Evolutionary conservation across 2,797 vertebrate species (phyloP), one percentile per base, ranked within the genome.

Genomic region (Tokudaia tokunoshimensis): DNA sequence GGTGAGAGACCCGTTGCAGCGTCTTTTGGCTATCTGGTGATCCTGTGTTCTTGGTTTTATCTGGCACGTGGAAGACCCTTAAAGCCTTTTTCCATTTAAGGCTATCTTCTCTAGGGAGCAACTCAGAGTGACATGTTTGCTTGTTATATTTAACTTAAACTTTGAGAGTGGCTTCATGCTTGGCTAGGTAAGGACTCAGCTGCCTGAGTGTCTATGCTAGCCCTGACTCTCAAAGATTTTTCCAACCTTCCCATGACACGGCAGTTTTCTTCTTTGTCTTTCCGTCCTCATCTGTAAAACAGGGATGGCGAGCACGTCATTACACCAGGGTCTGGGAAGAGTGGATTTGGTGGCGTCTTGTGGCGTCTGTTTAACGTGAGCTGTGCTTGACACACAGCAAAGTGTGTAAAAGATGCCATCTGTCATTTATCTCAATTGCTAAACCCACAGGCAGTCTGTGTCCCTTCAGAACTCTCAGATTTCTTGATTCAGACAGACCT

Each of bases 391-490:
- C 59, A 74, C 4, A 1, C 11, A 47, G 67, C 22, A 67, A 44
- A 8, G 44, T 57, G 4, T 26, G 44, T 79, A 86, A 3, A 44
- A 50, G 79, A 86, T 57, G 82, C 41, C 82, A 37, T 44, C 67
- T 70, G 11, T 31, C 78, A 31, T 41, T 80, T 84, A 41, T 82
- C 78, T 1, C 50, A 20, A 84, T 76, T 81, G 4, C 57, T 59
- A 41, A 85, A 29, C 91, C 24, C 6, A 11, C 22, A 63, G 93
- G 55, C 84, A 72, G 24, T 57, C 67, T 92, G 3, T 50, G n/a
- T n/a, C 63, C 96, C 80, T 29, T 72, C 31, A 79, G 26, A 11
- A 22, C 41, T 83, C 84, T 94, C 88, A 20, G 52, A 74, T 94
- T 80, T 94, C 67, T 88, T 94, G n/a, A 4, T 74, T 74, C 52